Base-by-base conservation (phyloP, 2,888 invertebrate genomes). In the Cephonodes hylas region DNA sequence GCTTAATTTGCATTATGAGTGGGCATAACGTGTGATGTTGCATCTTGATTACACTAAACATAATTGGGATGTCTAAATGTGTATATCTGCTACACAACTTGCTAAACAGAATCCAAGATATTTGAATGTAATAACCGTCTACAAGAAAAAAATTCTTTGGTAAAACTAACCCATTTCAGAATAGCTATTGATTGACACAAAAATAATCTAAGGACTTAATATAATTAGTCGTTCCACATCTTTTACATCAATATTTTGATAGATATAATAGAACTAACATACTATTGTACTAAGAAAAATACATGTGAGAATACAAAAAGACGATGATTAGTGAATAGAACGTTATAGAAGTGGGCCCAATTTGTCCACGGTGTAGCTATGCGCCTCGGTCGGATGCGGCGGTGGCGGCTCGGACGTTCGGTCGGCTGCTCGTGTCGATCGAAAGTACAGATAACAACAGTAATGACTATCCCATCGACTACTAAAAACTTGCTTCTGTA, bases 401-500 rank as follows among this genome's bases (percentile, higher is more conserved):
- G n/a, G n/a, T 22, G 15, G 48, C 53, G 10, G 31, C 22, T 53
- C 48, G 53, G 53, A 45, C 66, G 64, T 66, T 64, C 66, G 68
- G 64, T 61, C 67, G 66, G 66, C 68, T 73, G 75, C 72, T 82
- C 81, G 81, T 83, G 84, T 81, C 77, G 88, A 88, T 88, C 77
- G 75, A 77, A 75, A 75, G 69, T 62, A 46, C 63, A 77, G 88
- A 88, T 89, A 88, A 81, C 70, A 67, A 68, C 75, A 76, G 75
- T 85, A 86, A 86, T 85, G 79, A 79, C 77, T 77, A 71, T 74
- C 74, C 68, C 68, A 81, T 80, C 78, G 78, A 74, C 81, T 77
- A 82, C 83, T 83, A 74, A 71, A 77, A 75, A 75, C 76, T 71
- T 61, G 75, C 73, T 73, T 74, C 70, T 63, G 74, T 73, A 71